Evolutionary conservation across 2,113 vertebrate species (phyloP).

Genomic region (Coreoperca whiteheadi): DNA sequence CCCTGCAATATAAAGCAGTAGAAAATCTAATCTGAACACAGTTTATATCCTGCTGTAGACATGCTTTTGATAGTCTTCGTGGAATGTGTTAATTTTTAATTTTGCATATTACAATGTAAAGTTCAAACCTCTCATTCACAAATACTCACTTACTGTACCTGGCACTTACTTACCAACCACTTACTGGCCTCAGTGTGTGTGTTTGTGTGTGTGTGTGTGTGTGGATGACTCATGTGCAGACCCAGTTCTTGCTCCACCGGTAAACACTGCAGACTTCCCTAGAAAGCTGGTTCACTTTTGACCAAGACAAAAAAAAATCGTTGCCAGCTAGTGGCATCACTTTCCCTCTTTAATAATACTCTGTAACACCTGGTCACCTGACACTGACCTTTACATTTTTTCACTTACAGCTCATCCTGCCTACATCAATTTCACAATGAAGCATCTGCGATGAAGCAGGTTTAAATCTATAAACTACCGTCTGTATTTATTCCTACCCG

Average conservation of each 20-base stretch:
- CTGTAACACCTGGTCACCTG: conserved; percentile 14
- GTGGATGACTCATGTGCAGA: conserved; percentile 48
- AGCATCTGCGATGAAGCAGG: background rate
- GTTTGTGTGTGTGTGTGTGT: conserved; percentile 40
- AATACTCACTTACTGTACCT: conserved; percentile 47
- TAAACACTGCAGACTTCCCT: conserved; percentile 59
- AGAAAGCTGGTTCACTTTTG: conserved; percentile 46
- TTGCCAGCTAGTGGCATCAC: conserved; percentile 42
- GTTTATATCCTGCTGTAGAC: conserved; percentile 18
- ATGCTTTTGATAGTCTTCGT: background rate
- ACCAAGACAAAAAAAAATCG: conserved; percentile 49
- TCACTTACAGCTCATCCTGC: background rate
- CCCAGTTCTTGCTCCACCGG: conserved; percentile 17
- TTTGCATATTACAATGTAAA: conserved; percentile 23
- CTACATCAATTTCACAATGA: background rate
- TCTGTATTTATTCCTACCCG: too few relatives aligned
- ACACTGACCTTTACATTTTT: too few relatives aligned
- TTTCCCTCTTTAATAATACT: conserved; percentile 31
- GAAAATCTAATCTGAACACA: conserved; percentile 39
- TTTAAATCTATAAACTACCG: background rate
- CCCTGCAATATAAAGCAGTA: conserved; percentile 59
- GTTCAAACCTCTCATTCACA: conserved; percentile 63
- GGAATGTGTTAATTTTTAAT: conserved; percentile 33
- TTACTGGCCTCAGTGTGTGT: conserved; percentile 5
- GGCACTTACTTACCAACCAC: conserved; percentile 31